Base-by-base conservation (phyloP, 1,140 invertebrate genomes). In the Centruroides sculpturatus region DNA sequence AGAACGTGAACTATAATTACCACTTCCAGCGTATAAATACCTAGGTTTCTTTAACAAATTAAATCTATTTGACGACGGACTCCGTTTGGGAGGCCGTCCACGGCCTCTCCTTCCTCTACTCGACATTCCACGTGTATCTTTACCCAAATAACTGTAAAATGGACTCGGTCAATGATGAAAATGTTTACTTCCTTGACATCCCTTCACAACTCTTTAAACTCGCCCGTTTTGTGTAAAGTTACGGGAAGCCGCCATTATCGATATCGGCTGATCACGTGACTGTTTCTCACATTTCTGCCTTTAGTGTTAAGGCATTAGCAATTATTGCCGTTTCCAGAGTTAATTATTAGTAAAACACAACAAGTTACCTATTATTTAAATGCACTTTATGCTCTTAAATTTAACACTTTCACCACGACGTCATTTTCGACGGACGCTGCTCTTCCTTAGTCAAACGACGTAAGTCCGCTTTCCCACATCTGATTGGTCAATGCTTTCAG, bases 41-140 rank as follows among this genome's bases (percentile, higher is more conserved):
- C 64, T 23, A 5, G 64, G 64, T 59, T 62, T 65, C 59, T 65
- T 65, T 49, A 57, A 48, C 41, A 65, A 61, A 62, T 65, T 65
- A 51, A 55, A 41, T 58, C 64, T 51, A 34, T 60, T 57, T 34
- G 64, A 65, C 58, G 59, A 56, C 56, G 58, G 52, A 47, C 57
- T 59, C 55, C 64, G 56, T 55, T 65, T 65, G 4, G 64, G 64
- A n/a, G 64, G 64, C 51, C 64, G 49, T 34, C 64, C 64, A 47
- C 64, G 64, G 41, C 64, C 64, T 57, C 64, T 51, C 47, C 64
- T 53, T 41, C 64, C 57, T 57, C 64, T 59, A 47, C 60, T 58
- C 13, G 64, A 65, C 64, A 65, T 65, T 50, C 13, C 46, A 1
- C n/a, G 5, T 10, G 5, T 34, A 47, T 56, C 12, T 41, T 56